A percentile compares a stretch with the other conserved stretches of the same genome.
Evolutionary conservation across 92 coral and sea anemone genomes (phyloP).

Genomic region (Bergia sp.): DNA sequence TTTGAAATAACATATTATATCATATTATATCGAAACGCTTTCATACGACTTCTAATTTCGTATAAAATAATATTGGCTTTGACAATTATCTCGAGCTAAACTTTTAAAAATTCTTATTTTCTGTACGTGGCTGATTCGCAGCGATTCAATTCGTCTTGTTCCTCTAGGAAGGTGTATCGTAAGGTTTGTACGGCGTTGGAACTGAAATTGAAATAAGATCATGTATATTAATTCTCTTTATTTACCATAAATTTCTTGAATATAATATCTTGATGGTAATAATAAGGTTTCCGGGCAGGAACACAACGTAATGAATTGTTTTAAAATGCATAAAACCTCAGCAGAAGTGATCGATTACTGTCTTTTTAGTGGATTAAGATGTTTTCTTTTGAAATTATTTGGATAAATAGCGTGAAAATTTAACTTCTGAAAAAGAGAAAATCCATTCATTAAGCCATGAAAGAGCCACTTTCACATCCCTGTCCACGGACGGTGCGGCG

Average conservation of each 20-base stretch:
- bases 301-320: too few species aligned
- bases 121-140: not conserved
- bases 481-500: too few species aligned
- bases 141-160: not conserved
- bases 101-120: not conserved
- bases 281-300: too few species aligned
- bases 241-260: not conserved
- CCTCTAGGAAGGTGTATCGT: conserved; percentile 5
- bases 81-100: not conserved
- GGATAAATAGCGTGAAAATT: too few species aligned
- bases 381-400: too few species aligned
- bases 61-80: not conserved
- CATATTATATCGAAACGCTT: not conserved
- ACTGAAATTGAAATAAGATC: not conserved
- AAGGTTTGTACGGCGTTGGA: conserved; percentile 12
- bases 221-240: not conserved
- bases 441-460: too few species aligned
- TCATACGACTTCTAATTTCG: not conserved
- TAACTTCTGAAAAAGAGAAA: too few species aligned
- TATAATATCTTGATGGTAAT: not conserved
- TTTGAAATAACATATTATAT: not conserved
- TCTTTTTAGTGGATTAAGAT: too few species aligned
- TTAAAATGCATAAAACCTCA: too few species aligned
- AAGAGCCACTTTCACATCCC: too few species aligned
- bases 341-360: too few species aligned